Evolutionary conservation across 2,888 invertebrate genomes (phyloP).

Genomic region (Siphonodentalium dalli): DNA sequence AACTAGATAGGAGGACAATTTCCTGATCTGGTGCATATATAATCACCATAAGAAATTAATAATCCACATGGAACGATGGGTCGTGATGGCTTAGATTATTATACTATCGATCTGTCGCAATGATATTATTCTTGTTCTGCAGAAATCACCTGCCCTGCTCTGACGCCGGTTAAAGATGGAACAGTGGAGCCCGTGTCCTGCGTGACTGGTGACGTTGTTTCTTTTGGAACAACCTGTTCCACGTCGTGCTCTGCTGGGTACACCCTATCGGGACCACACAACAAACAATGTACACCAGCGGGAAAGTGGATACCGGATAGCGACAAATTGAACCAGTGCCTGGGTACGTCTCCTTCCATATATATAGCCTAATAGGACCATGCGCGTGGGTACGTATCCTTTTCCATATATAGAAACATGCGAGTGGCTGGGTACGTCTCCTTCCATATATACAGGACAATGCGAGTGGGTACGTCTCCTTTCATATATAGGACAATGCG

Average conservation of each 20-base stretch:
- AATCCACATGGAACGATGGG: too few relatives aligned
- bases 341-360: slow-evolving; percentile 63
- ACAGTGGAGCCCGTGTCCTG: slow-evolving; percentile 70
- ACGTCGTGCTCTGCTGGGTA: slow-evolving; percentile 72
- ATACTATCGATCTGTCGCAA: background rate
- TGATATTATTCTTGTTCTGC: slow-evolving; percentile 46
- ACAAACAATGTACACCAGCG: slow-evolving; percentile 69
- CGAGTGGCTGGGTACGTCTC: too few relatives aligned
- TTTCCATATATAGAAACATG: background rate
- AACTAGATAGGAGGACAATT: too few relatives aligned
- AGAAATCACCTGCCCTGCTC: slow-evolving; percentile 67
- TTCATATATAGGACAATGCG: too few relatives aligned
- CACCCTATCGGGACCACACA: slow-evolving; percentile 69
- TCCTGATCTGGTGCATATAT: too few relatives aligned
- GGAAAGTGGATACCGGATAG: slow-evolving; percentile 67
- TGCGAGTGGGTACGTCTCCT: too few relatives aligned
- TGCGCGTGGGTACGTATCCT: background rate
- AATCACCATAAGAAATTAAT: too few relatives aligned
- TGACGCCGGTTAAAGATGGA: slow-evolving; percentile 70
- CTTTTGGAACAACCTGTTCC: slow-evolving; percentile 71
- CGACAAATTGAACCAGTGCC: slow-evolving; percentile 66
- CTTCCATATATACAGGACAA: too few relatives aligned
- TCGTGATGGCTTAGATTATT: too few relatives aligned
- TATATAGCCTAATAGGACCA: background rate
- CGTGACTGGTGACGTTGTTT: slow-evolving; percentile 67